phyloP scores from a whole-genome alignment of 2,888 invertebrate species.

The Dolichomitus sp. region DNA sequence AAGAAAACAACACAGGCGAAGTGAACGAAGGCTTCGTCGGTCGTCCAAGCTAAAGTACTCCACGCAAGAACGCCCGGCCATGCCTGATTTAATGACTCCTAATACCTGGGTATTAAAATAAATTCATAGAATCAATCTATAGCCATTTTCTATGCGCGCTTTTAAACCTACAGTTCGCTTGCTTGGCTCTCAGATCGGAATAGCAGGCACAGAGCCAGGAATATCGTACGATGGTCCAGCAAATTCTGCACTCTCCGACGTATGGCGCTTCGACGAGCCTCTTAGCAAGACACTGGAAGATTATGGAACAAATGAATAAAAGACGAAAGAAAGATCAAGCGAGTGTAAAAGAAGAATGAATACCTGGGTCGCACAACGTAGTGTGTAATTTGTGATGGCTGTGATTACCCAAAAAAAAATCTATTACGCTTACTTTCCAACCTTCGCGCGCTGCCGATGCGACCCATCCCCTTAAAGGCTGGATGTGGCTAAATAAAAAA shows the following conservation, averaged over 20 bases:
- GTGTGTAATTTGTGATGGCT: conserved; percentile 77
- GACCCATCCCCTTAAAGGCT: conserved; percentile 41
- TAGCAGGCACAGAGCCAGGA: conserved; percentile 1
- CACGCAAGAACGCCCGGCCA: conserved; percentile 56
- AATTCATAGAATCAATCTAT: conserved; percentile 79
- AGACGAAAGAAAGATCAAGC: conserved; percentile 46
- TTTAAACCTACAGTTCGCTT: conserved; percentile 65
- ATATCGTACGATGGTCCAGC: conserved; percentile 1
- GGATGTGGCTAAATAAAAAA: conserved; percentile 31
- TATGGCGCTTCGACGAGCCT: conserved; percentile 44
- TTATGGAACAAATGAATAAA: conserved; percentile 30
- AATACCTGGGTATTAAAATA: conserved; percentile 78
- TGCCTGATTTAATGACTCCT: conserved; percentile 75
- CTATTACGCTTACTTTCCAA: conserved; percentile 69
- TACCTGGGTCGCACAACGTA: conserved; percentile 66
- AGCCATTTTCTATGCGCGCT: conserved; percentile 74
- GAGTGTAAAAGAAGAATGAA: conserved; percentile 53
- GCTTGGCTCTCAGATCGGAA: conserved; percentile 19
- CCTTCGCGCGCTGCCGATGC: conserved; percentile 16
- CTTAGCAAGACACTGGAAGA: conserved; percentile 16
- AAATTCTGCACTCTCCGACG: conserved; percentile 22
- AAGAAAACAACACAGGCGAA: conserved; percentile 26
- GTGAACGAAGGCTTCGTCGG: conserved; percentile 33
- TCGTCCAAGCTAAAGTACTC: conserved; percentile 54
- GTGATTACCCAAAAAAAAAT: conserved; percentile 73